phyloP scores from a whole-genome alignment of 2,113 vertebrate genomes.

The Blennius ocellaris region DNA sequence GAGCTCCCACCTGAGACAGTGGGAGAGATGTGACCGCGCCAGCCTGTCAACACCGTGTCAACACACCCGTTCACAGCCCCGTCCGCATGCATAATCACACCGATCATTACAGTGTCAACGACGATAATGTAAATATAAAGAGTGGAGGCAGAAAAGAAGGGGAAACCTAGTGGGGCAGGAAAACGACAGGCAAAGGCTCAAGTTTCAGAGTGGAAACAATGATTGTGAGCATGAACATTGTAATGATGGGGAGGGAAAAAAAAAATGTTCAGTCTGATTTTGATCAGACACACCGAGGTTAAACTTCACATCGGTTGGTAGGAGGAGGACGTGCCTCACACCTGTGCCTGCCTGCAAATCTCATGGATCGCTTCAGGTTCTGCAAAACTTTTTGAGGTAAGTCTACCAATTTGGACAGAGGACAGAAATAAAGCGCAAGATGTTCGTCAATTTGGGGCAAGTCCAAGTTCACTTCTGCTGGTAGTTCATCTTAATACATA shows the following conservation, averaged over 20 bases:
- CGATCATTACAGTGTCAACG: conserved; percentile 85
- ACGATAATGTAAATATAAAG: conserved; percentile 79
- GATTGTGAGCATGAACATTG: conserved; percentile 51
- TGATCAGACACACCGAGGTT: conserved; percentile 48
- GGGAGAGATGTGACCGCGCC: conserved; percentile 78
- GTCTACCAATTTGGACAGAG: no score
- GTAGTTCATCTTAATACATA: no score
- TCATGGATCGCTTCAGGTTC: conserved; percentile 1
- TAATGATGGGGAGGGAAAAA: conserved; percentile 49
- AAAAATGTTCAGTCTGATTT: conserved; percentile 69
- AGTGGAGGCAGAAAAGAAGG: conserved; percentile 57
- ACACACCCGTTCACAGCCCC: conserved; percentile 77
- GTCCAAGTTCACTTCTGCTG: no score
- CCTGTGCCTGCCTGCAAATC: neutral
- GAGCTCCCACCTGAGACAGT: conserved; percentile 83
- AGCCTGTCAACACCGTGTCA: conserved; percentile 84
- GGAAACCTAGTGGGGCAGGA: conserved; percentile 22
- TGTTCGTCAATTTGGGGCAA: neutral
- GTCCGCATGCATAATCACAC: conserved; percentile 85
- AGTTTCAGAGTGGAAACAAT: conserved; percentile 26
- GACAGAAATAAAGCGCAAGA: neutral
- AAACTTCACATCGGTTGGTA: conserved; percentile 13
- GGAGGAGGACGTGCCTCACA: conserved; percentile 9
- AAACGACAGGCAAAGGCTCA: conserved; percentile 33
- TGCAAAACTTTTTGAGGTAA: neutral